Evolutionary conservation across 2,797 vertebrate genomes (phyloP).

Genomic region (Lacerta bilineata): DNA sequence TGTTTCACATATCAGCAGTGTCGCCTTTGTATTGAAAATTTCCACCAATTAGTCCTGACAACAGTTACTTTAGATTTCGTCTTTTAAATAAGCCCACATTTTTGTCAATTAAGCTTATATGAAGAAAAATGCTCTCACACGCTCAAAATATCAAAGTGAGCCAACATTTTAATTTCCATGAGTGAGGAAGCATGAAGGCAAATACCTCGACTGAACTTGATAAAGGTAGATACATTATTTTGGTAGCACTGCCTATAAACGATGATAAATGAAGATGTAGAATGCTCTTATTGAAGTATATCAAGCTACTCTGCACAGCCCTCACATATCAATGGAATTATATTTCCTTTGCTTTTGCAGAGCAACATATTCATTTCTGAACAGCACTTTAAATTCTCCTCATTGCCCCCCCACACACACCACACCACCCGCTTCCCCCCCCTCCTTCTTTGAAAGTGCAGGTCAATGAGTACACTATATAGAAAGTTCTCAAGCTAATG

Average conservation of each 20-base stretch:
- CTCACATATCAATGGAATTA: slow-evolving; percentile 44
- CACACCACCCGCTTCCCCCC: background rate
- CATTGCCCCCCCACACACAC: background rate
- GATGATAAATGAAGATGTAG: slow-evolving; percentile 66
- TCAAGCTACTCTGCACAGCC: slow-evolving; percentile 44
- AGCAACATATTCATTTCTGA: slow-evolving; percentile 41
- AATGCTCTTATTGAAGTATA: slow-evolving; percentile 53
- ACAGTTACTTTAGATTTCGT: slow-evolving; percentile 27
- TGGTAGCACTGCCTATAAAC: slow-evolving; percentile 59
- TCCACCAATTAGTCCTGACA: slow-evolving; percentile 26
- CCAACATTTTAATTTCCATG: slow-evolving; percentile 59
- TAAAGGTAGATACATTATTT: slow-evolving; percentile 56
- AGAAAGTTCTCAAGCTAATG: background rate
- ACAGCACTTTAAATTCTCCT: slow-evolving; percentile 7
- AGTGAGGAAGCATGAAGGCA: slow-evolving; percentile 61
- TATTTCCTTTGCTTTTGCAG: slow-evolving; percentile 20
- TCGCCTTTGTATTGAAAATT: slow-evolving; percentile 3
- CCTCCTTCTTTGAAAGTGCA: background rate
- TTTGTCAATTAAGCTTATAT: slow-evolving; percentile 64
- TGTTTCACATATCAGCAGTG: background rate
- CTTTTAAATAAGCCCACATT: slow-evolving; percentile 45
- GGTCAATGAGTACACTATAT: background rate
- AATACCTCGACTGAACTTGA: slow-evolving; percentile 45
- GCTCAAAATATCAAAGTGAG: slow-evolving; percentile 67
- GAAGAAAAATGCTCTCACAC: slow-evolving; percentile 59